phyloP scores from a whole-genome alignment of 2,888 invertebrate genomes.

The Rugalucina vietnamica region DNA sequence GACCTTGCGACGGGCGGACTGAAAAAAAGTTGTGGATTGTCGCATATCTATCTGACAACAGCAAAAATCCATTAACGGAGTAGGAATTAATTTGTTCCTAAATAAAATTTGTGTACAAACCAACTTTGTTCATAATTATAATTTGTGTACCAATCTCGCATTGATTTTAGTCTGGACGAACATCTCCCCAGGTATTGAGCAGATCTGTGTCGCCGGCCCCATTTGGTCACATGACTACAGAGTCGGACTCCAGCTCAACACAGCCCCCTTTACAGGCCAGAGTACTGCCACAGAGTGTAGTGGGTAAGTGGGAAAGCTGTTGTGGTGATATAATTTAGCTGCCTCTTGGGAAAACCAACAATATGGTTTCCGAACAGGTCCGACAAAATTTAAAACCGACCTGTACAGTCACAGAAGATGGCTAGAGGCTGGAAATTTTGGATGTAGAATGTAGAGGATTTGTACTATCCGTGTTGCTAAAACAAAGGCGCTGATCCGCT shows the following conservation, averaged over 20 bases:
- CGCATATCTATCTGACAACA: slow-evolving; percentile 1
- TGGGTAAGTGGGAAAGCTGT: neutral
- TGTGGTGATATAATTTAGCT: neutral
- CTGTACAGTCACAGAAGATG: no score
- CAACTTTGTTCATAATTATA: neutral
- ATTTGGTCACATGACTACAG: slow-evolving; percentile 24
- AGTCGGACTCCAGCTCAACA: slow-evolving; percentile 36
- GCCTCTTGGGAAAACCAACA: no score
- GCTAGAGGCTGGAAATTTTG: no score
- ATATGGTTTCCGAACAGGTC: no score
- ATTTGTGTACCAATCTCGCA: neutral
- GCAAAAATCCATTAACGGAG: no score
- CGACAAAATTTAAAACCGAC: no score
- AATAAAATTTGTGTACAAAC: neutral
- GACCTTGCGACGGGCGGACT: slow-evolving; percentile 12
- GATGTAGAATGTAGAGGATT: no score
- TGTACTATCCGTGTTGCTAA: no score
- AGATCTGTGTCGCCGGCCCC: slow-evolving; percentile 55
- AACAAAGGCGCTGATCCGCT: no score
- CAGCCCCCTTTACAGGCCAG: slow-evolving; percentile 69
- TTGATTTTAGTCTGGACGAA: slow-evolving; percentile 65
- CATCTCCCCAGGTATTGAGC: slow-evolving; percentile 63
- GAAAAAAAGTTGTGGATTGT: slow-evolving; percentile 13
- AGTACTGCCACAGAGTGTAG: slow-evolving; percentile 59
- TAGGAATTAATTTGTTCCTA: no score